A percentile compares a stretch with the other conserved stretches of the same genome.
Evolutionary conservation across 2,888 invertebrate species (phyloP).

Genomic region (Xestia rhomboidea): DNA sequence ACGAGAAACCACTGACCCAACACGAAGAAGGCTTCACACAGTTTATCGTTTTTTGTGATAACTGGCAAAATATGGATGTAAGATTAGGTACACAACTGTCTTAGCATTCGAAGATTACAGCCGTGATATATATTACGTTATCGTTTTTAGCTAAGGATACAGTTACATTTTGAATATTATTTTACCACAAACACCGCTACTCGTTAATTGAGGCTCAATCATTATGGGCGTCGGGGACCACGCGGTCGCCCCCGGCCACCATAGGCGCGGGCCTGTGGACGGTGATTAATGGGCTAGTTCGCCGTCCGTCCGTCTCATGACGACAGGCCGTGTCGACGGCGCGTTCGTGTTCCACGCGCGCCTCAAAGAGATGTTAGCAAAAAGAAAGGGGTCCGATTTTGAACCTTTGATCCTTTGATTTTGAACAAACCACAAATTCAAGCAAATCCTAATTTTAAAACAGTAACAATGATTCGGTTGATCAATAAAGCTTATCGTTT

Average conservation of each 20-base stretch:
- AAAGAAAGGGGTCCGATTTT: no score
- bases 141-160: background rate
- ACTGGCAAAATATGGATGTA: background rate
- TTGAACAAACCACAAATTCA: background rate
- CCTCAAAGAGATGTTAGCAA: no score
- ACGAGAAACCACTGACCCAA: background rate
- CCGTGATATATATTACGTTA: background rate
- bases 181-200: background rate
- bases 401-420: no score
- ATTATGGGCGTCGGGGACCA: background rate
- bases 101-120: background rate
- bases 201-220: background rate
- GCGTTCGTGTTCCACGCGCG: no score
- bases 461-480: background rate
- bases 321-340: no score
- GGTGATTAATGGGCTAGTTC: no score
- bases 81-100: background rate
- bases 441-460: background rate
- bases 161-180: background rate
- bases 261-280: no score
- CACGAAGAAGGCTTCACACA: background rate
- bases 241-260: no score
- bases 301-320: no score
- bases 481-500: slow-evolving; percentile 11
- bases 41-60: background rate